phyloP scores from a whole-genome alignment of 2,797 vertebrate genomes.

The Danio kyathit region DNA sequence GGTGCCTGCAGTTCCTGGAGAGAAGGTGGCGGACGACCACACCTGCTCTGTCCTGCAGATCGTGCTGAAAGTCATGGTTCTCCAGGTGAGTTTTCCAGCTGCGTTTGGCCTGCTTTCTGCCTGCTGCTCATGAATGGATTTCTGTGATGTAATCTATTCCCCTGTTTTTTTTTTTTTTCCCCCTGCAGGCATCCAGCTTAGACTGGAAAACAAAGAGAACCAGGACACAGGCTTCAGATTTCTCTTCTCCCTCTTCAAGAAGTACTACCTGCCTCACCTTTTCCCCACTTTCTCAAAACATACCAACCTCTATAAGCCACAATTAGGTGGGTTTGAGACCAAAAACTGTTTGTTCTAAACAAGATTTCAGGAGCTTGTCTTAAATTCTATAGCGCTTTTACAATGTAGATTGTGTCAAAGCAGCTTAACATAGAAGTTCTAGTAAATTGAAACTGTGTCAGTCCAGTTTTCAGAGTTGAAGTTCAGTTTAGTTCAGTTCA shows the following conservation, averaged over 20 bases:
- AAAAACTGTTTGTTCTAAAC: background rate
- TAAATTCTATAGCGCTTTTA: too few species aligned
- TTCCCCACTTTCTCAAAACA: slow-evolving; percentile 97
- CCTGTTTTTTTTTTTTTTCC: slow-evolving; percentile 7
- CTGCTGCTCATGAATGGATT: slow-evolving; percentile 40
- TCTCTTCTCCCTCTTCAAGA: slow-evolving; percentile 96
- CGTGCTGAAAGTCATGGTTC: slow-evolving; percentile 94
- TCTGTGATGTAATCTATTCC: slow-evolving; percentile 56
- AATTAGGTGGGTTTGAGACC: slow-evolving; percentile 79
- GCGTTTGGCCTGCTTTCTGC: background rate
- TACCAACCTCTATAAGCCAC: slow-evolving; percentile 97
- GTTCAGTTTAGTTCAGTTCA: too few species aligned
- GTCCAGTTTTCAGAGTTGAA: too few species aligned
- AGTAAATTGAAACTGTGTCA: too few species aligned
- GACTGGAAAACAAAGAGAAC: slow-evolving; percentile 97
- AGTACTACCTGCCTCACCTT: slow-evolving; percentile 97
- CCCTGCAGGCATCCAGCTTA: slow-evolving; percentile 90
- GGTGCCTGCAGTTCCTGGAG: slow-evolving; percentile 88
- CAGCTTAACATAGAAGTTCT: too few species aligned
- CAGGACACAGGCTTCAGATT: slow-evolving; percentile 97
- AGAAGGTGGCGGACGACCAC: slow-evolving; percentile 93
- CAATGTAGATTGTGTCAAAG: too few species aligned
- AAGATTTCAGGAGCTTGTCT: too few species aligned
- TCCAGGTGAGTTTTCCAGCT: slow-evolving; percentile 83
- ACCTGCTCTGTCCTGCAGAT: slow-evolving; percentile 95